Evolutionary conservation across 1,140 invertebrate genomes (phyloP), one percentile per base, ranked within the genome.

Genomic region (Drosophila asahinai): DNA sequence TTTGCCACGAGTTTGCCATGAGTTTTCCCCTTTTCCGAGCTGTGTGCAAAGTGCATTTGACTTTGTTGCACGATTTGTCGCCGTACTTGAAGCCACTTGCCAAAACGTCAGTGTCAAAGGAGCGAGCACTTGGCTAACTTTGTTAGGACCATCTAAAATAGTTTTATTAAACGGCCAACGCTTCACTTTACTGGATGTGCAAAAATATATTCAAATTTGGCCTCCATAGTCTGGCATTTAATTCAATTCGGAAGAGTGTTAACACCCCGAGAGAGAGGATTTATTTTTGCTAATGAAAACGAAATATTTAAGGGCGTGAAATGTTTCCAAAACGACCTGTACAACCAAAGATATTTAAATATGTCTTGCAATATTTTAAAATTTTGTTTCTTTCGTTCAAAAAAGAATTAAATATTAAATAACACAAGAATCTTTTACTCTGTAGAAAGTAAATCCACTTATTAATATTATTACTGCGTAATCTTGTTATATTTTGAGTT

Each of bases 11-110:
- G 12, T 42, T 64, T 33, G 27, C 27, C 27, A 25, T 25, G 27
- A 30, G 6, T 30, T 30, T 22, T 14, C 33, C 57, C 5, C 5
- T n/a, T 2, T 9, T 40, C 17, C 40, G 11, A n/a, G 22, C 17
- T n/a, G 27, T 14, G 27, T 14, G 48, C 54, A 68, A 73, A 75
- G 77, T 72, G 84, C 77, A 87, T 89, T 89, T 89, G 68, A 80
- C 80, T 86, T 87, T 87, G 83, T 86, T 65, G 64, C 80, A 55
- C 80, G 51, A 77, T 77, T 83, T 86, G 75, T 81, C 49, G 78
- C 63, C 55, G 61, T 59, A 65, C 43, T 64, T 19, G 57, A 71
- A 58, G 57, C 48, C 40, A 33, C 33, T 33, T 40, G 38, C 48
- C 59, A 67, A 61, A 75, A 27, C 52, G 70, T 58, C 52, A 49